Conservation (phyloP, 2,797 vertebrate genomes). For the Diplodus puntazzo region DNA sequence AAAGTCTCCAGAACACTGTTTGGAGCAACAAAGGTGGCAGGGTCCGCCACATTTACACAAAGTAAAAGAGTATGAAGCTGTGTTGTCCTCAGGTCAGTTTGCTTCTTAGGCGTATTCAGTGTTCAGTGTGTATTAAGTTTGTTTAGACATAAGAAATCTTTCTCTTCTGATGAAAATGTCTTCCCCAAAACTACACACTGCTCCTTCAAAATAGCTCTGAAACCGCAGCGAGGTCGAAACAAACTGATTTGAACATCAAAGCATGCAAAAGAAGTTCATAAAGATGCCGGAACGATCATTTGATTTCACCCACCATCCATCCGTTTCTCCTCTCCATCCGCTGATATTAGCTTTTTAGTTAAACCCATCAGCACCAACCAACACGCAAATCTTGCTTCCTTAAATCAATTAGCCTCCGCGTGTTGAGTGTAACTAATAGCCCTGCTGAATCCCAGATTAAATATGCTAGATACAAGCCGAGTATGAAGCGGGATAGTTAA, state of each 20-base stretch:
- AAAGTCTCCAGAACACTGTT: too few relatives aligned
- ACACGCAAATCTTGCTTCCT: slow-evolving; percentile 75
- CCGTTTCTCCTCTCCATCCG: slow-evolving; percentile 36
- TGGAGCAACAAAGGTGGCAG: too few relatives aligned
- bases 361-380: slow-evolving; percentile 69
- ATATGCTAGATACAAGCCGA: slow-evolving; percentile 79
- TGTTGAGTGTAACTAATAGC: slow-evolving; percentile 84
- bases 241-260: slow-evolving; percentile 64
- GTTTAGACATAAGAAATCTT: too few relatives aligned
- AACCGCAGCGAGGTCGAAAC: slow-evolving; percentile 51
- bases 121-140: too few relatives aligned
- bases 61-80: too few relatives aligned
- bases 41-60: too few relatives aligned
- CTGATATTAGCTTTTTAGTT: slow-evolving; percentile 56
- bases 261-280: slow-evolving; percentile 51
- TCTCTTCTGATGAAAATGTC: too few relatives aligned
- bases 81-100: too few relatives aligned
- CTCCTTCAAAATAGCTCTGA: slow-evolving; percentile 26
- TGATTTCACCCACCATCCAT: slow-evolving; percentile 18
- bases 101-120: too few relatives aligned
- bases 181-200: too few relatives aligned
- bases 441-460: slow-evolving; percentile 81
- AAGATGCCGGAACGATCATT: slow-evolving; percentile 36
- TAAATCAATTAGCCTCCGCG: slow-evolving; percentile 80
- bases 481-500: slow-evolving; percentile 76